Conservation (phyloP, 1,140 invertebrate species). For the Drosophila azteca region DNA sequence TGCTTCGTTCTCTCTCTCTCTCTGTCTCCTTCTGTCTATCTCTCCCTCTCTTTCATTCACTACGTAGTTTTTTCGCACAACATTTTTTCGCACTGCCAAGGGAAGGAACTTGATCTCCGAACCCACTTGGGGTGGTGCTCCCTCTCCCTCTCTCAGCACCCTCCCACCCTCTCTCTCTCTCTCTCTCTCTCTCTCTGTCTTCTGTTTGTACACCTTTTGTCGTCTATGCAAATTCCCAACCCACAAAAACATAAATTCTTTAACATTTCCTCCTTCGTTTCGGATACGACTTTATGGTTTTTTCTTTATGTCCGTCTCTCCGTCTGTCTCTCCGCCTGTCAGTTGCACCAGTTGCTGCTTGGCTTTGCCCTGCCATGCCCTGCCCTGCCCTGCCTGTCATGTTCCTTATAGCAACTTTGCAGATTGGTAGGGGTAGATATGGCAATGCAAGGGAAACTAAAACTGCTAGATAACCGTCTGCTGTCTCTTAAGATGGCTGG, state of each 20-base stretch:
- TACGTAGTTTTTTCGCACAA: constrained; percentile 19
- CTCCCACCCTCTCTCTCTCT: too few species aligned
- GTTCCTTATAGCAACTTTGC: background rate
- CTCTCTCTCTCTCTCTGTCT: too few species aligned
- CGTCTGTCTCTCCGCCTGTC: too few species aligned
- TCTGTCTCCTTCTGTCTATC: constrained; percentile 3
- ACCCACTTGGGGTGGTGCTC: too few species aligned
- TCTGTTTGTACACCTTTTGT: background rate
- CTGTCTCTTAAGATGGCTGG: constrained; percentile 7
- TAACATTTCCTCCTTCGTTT: constrained; percentile 32
- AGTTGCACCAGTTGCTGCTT: constrained; percentile 30
- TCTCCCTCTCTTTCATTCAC: constrained; percentile 7
- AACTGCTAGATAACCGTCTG: constrained; percentile 33
- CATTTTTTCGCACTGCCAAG: constrained; percentile 30
- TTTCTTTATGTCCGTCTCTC: too few species aligned
- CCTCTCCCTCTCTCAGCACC: too few species aligned
- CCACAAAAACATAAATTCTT: constrained; percentile 44
- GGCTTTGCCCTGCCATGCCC: constrained; percentile 2
- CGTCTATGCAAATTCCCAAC: background rate
- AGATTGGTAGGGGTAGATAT: background rate
- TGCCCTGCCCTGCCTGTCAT: background rate
- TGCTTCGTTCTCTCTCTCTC: constrained; percentile 6
- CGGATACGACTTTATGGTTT: constrained; percentile 7
- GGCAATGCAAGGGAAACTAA: constrained; percentile 19
- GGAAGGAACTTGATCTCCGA: constrained; percentile 37